Conservation (phyloP, 2,888 invertebrate species). For the Drosophila anceps region DNA sequence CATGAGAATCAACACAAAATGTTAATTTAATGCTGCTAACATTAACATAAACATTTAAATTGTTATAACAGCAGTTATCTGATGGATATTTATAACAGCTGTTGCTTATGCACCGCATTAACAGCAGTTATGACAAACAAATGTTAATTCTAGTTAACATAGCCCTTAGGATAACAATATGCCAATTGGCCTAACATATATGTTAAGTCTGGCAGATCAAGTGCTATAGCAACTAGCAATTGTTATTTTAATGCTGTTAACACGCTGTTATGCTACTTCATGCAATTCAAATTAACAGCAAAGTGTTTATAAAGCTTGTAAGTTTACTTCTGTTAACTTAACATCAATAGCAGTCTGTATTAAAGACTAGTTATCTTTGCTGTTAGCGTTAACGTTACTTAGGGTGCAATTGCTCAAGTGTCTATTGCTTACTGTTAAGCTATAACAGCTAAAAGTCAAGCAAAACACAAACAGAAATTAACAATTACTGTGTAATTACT, state of each 20-base stretch:
- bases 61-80: neutral
- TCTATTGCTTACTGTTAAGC: neutral
- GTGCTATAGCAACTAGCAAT: neutral
- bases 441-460: neutral
- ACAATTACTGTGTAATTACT: no score
- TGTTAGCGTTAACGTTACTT: neutral
- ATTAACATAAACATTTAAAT: neutral
- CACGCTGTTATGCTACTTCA: neutral
- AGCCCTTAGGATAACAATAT: no score
- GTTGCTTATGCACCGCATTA: neutral
- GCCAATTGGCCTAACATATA: no score
- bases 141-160: neutral
- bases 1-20: constrained; percentile 12
- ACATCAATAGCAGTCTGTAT: neutral
- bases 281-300: neutral
- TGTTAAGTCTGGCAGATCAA: neutral
- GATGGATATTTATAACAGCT: neutral
- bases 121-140: neutral
- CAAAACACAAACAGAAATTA: neutral
- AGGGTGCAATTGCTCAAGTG: neutral
- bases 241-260: neutral
- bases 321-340: no score
- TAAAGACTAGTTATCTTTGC: neutral
- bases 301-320: neutral
- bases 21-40: constrained; percentile 11